These are phyloP conservation scores for Lynx canadensis DNA, from an alignment of 2,113 vertebrate species.

Conservation along the genomic window DNA sequence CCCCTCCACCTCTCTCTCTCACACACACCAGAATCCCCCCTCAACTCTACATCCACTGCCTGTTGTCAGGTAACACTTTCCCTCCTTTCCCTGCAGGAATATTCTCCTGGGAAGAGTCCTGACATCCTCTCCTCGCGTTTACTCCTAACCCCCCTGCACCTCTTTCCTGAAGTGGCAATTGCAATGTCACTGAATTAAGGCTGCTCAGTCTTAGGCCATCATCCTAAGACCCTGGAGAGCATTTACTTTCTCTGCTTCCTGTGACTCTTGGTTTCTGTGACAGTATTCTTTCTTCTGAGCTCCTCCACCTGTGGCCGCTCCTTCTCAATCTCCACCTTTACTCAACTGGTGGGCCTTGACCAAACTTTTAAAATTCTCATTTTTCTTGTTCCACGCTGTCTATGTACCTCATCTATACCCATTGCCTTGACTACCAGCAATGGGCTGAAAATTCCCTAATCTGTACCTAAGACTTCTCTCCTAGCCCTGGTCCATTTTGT, in stretches of 20 bases:
- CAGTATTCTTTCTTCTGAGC: not conserved
- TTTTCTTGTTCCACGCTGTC: not conserved
- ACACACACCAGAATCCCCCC: not conserved
- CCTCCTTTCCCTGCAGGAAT: not conserved
- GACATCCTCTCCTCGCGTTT: not conserved
- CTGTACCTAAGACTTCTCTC: not conserved
- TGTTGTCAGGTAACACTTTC: not conserved
- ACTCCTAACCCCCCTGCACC: not conserved
- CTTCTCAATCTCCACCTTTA: not conserved
- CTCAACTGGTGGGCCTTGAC: not conserved
- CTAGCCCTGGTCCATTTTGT: not conserved
- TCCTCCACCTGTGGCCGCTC: not conserved
- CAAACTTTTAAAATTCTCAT: not conserved
- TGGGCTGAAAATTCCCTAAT: not conserved
- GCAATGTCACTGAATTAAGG: not conserved
- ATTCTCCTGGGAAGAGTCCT: not conserved
- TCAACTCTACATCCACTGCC: not conserved
- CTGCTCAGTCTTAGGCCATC: rapidly evolving
- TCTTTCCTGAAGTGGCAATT: not conserved
- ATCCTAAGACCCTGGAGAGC: rapidly evolving
- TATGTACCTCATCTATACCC: not conserved
- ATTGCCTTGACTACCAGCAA: not conserved
- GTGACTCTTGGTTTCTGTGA: not conserved
- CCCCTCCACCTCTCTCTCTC: not conserved
- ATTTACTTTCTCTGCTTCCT: not conserved